Percentiles rank a stretch among this genome's conserved stretches.
phyloP scores from a whole-genome alignment of 2,797 vertebrate genomes.

The Ataeniobius toweri region DNA sequence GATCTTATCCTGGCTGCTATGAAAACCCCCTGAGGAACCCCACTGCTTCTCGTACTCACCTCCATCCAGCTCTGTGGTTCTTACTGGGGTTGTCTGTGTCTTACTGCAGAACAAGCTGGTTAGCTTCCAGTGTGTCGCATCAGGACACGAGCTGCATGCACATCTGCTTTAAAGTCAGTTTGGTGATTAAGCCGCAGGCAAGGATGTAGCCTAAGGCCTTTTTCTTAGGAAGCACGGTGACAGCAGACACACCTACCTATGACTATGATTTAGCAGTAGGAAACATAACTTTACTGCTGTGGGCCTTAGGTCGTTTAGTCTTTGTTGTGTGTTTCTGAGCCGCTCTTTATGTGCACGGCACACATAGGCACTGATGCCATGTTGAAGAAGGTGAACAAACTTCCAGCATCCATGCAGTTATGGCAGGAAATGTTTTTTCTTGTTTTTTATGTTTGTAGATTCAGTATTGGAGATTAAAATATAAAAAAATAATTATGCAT shows the following conservation, averaged over 20 bases:
- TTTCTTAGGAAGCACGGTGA: conserved; percentile 65
- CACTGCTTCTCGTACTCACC: conserved; percentile 47
- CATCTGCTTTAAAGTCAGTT: conserved; percentile 53
- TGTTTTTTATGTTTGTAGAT: not conserved
- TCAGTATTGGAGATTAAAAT: not conserved
- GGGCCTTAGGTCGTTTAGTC: conserved; percentile 50
- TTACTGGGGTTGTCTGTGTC: conserved; percentile 18
- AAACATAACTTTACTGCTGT: conserved; percentile 42
- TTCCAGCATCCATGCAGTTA: conserved; percentile 53
- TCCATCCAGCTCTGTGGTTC: conserved; percentile 29
- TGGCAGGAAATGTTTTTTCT: conserved; percentile 22
- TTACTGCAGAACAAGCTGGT: conserved; percentile 9
- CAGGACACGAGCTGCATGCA: conserved; percentile 24
- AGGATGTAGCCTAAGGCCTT: conserved; percentile 54
- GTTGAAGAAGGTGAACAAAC: conserved; percentile 21
- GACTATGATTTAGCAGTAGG: conserved; percentile 65
- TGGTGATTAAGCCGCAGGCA: conserved; percentile 58
- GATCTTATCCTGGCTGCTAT: conserved; percentile 35
- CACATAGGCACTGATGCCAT: conserved; percentile 18
- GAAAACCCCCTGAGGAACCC: conserved; percentile 2
- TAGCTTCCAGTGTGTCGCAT: conserved; percentile 21
- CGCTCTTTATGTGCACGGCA: conserved; percentile 21
- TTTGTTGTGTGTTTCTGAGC: conserved; percentile 49
- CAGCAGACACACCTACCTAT: conserved; percentile 56
- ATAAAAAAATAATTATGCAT: not conserved